phyloP scores from a whole-genome alignment of 1,140 invertebrate species.

The Tetramorium simillimum region DNA sequence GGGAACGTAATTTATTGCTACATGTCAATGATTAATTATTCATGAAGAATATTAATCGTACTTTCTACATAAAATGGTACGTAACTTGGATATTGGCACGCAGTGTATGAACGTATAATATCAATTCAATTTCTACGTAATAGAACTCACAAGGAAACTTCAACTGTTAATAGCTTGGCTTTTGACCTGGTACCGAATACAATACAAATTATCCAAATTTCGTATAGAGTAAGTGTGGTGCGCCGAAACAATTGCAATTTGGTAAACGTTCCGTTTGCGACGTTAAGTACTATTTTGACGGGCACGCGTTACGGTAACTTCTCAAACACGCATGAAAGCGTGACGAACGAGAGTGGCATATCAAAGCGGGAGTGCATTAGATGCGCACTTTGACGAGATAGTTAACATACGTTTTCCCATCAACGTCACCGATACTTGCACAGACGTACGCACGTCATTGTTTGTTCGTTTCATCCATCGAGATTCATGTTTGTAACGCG shows the following conservation, averaged over 20 bases:
- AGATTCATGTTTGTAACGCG: background rate
- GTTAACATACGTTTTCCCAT: constrained; percentile 44
- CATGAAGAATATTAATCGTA: constrained; percentile 41
- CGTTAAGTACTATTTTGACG: constrained; percentile 30
- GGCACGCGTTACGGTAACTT: constrained; percentile 6
- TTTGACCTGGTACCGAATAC: background rate
- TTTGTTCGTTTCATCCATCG: constrained; percentile 2
- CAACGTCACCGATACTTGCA: constrained; percentile 1
- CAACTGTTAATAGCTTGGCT: background rate
- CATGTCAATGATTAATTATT: constrained; percentile 46
- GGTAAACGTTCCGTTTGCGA: constrained; percentile 31
- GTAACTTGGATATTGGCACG: background rate
- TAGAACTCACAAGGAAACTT: background rate
- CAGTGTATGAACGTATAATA: background rate
- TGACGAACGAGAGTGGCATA: constrained; percentile 22
- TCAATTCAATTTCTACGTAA: constrained; percentile 1
- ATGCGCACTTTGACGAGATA: constrained; percentile 42
- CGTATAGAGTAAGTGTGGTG: background rate
- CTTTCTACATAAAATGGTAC: background rate
- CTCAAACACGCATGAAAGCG: constrained; percentile 29
- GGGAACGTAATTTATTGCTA: constrained; percentile 7
- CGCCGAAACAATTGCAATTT: constrained; percentile 23
- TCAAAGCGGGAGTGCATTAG: constrained; percentile 45
- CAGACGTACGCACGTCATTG: background rate
- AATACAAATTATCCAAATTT: constrained; percentile 31